Evolutionary conservation across 2,797 vertebrate species (phyloP), one percentile per base, ranked within the genome.

Genomic region (Yasuhikotakia modesta): DNA sequence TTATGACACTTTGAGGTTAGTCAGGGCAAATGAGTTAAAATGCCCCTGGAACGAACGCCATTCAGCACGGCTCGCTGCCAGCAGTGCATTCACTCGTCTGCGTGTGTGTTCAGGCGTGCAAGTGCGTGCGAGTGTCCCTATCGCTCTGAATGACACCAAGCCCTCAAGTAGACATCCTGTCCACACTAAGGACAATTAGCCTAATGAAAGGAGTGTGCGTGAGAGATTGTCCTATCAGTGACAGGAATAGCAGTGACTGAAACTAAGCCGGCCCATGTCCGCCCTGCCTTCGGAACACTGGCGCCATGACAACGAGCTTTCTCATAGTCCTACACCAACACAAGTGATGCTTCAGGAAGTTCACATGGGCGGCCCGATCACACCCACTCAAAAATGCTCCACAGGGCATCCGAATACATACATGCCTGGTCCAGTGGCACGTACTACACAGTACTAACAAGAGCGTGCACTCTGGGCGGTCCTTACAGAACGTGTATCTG

Each of bases 1-100:
- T 91, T 88, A 89, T 91, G 90, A 92, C 92, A 93, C 92, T 91
- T 91, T 86, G 87, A 92, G 91, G 92, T 93, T 87, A 45, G 79
- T 45, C 16, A 24, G 90, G 89, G 89, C 90, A 91, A 91, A 90
- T 84, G 84, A 89, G 91, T 93, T 93, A 92, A 92, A 91, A 91
- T 68, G 79, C 89, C 88, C 87, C 81, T 65, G 69, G 58, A 78
- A 79, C 21, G 55, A 80, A 61, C 57, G 24, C 61, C 64, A 60
- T 90, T 82, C 84, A 83, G 82, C 86, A 87, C 91, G 90, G 91
- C 91, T 88, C 78, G 67, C 79, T 85, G 90, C 91, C 88, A 78
- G 70, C 82, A 35, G 27, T 39, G 21, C 75, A 69, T 67, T 76
- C 66, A 22, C 64, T 73, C 17, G 68, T 21, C 21, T 61, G 53